Evolutionary conservation across 2,888 invertebrate genomes (phyloP), one percentile per base, ranked within the genome.

Genomic region (Deilephila porcellus): DNA sequence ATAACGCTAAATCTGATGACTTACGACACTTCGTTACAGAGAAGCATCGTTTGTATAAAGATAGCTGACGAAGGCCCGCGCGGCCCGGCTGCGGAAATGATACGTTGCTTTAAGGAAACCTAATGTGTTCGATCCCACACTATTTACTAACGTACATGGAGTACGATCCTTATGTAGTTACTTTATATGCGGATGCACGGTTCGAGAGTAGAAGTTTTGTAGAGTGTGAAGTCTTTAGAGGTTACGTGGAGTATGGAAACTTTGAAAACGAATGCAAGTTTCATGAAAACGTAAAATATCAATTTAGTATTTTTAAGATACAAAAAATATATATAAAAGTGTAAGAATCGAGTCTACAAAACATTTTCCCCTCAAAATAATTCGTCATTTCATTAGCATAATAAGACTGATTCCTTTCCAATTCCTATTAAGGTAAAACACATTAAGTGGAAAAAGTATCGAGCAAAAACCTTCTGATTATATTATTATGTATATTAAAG

Each of bases 81-180:
- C 45, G 52, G 77, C 77, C 81, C 80, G 85, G 78, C 83, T n/a
- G 60, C 82, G 89, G 89, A 88, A 89, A 89, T 88, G 85, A 89
- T 83, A 78, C 77, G 84, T 79, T 77, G 81, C 82, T 81, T 81
- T 77, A 80, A 82, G 80, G 82, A 82, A 81, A 78, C 79, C 81
- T 80, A 83, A 83, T 81, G 81, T 76, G 77, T 77, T 73, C 76
- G 75, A 74, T 73, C 77, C 75, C 52, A 62, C 71, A 71, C 73
- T 75, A 76, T 80, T 80, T 76, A 74, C 77, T 73, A 73, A 76
- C 74, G 75, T 75, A 77, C 75, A 74, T 77, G 75, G 78, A n/a
- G n/a, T 63, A 63, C n/a, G 34, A 34, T 8, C n/a, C 6, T 56
- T 56, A 56, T 17, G n/a, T 62, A 19, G 2, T 8, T 63, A n/a